Evolutionary conservation across 2,113 vertebrate species (phyloP).

Genomic region (Anser brachyrhynchus): DNA sequence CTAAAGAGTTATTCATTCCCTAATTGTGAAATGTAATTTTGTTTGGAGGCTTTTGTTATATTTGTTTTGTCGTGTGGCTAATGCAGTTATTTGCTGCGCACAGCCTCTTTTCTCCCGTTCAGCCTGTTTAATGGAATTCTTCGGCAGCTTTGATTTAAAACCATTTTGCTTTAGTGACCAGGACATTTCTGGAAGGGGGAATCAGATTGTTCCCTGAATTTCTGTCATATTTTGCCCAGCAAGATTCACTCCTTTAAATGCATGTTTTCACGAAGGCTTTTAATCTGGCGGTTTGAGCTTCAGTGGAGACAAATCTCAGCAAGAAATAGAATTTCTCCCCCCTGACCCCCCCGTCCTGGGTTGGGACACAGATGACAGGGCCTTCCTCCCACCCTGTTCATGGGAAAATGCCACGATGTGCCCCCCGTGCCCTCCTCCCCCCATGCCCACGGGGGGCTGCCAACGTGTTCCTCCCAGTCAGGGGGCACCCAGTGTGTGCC

Average conservation of each 20-base stretch:
- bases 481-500: neutral
- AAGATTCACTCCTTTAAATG: conserved; percentile 18
- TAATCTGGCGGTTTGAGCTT: neutral
- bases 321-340: neutral
- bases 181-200: conserved; percentile 33
- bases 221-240: conserved; percentile 13
- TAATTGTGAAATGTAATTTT: conserved; percentile 76
- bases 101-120: neutral
- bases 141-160: conserved; percentile 44
- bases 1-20: conserved; percentile 68
- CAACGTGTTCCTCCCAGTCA: neutral
- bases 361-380: neutral
- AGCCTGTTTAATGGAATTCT: conserved; percentile 38
- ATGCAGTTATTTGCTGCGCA: conserved; percentile 40
- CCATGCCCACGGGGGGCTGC: neutral
- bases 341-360: neutral
- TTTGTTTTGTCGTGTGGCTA: conserved; percentile 53
- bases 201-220: conserved; percentile 22
- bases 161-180: conserved; percentile 46
- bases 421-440: neutral
- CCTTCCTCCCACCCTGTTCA: neutral
- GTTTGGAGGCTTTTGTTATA: conserved; percentile 56
- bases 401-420: neutral
- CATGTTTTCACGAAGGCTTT: neutral
- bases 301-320: neutral